Percentiles rank a stretch among this genome's conserved stretches.
Conservation (phyloP, 2,113 vertebrate species). For the Gopherus flavomarginatus region DNA sequence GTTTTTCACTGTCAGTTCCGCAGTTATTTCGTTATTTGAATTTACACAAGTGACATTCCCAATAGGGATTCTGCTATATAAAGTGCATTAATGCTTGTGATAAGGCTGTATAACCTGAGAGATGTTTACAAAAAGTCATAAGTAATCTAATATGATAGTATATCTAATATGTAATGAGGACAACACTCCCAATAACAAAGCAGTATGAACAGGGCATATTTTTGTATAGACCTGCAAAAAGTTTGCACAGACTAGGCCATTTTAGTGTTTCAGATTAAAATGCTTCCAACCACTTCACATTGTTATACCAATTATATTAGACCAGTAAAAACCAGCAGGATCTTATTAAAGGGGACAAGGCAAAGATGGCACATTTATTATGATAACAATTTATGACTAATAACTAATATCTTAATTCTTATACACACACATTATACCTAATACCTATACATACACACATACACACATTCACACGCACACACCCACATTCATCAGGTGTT, state of each 20-base stretch:
- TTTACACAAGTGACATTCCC: not conserved
- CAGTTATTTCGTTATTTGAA: not conserved
- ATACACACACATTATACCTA: no score
- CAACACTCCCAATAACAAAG: not conserved
- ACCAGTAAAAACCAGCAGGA: no score
- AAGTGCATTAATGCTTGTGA: not conserved
- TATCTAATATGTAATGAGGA: not conserved
- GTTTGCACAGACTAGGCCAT: not conserved
- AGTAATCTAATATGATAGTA: not conserved
- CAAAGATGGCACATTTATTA: no score
- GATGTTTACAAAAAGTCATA: not conserved
- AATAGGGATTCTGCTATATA: fast-evolving
- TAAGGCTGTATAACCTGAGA: not conserved
- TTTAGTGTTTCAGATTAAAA: no score
- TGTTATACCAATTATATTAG: no score
- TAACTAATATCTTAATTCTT: no score
- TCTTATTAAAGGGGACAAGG: no score
- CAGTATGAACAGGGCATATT: fast-evolving
- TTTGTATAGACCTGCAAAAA: not conserved
- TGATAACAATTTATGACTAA: no score
- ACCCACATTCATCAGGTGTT: no score
- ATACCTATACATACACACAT: no score
- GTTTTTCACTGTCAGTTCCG: not conserved
- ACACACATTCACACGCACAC: no score
- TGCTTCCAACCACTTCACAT: no score